Evolutionary conservation across 1,140 invertebrate genomes (phyloP), one percentile per base, ranked within the genome.

Genomic region (Musca vetustissima): DNA sequence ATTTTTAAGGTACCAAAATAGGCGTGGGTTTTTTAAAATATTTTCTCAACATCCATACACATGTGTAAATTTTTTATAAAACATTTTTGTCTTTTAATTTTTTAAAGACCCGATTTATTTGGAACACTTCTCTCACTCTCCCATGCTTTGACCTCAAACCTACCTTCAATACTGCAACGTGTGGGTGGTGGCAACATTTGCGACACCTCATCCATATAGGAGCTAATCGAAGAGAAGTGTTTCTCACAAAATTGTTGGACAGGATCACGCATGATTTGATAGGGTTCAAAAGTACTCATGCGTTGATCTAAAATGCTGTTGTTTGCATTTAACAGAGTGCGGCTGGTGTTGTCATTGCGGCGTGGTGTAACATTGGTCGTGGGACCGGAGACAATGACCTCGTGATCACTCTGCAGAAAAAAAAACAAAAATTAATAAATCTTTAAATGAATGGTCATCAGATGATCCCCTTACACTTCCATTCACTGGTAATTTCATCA

Each of bases 201-300:
- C 47, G 90, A 93, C 1, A 96, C 88, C 79, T 93, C 93, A 69
- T 92, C 90, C 92, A 97, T 95, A 76, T 95, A 97, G 8, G 87
- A 85, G 81, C 94, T 94, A 53, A 97, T 96, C 82, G 94, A 96
- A 74, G 93, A 89, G 69, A 96, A 85, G 83, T 97, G 94, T 83
- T 96, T 96, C 80, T 96, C 93, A 85, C 94, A 96, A 83, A 97
- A 97, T 83, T 96, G 93, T 79, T 96, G 93, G 17, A 96, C 92
- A 1, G 94, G 94, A 82, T 96, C 95, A 25, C 92, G 80, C 91
- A 93, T 93, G 1, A 86, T 79, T 61, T 89, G 92, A 81, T 92
- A 94, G 11, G 92, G 92, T 79, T 94, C 92, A 83, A 94, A 94
- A 25, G 93, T 92, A 75, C 91, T 93, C 77, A 93, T 93, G 67